Percentiles rank a stretch among this genome's conserved stretches.
phyloP scores from a whole-genome alignment of 2,113 vertebrate genomes.

The Tetrax tetrax region DNA sequence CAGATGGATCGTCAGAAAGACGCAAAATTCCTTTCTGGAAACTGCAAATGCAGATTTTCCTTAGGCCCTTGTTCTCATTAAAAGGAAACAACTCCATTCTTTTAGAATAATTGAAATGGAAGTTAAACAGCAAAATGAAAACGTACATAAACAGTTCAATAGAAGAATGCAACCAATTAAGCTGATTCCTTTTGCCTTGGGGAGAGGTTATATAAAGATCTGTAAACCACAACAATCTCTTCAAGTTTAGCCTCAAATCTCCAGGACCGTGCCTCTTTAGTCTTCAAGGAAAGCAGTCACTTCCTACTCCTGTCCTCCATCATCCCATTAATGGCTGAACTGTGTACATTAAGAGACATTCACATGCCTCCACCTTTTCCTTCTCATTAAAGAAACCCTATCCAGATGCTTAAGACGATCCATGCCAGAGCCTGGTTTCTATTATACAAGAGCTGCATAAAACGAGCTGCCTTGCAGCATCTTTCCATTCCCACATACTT shows the following conservation, averaged over 20 bases:
- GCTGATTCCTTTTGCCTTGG: not conserved
- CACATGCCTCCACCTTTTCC: not conserved
- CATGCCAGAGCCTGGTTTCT: not conserved
- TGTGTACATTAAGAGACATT: not conserved
- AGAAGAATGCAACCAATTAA: constrained; percentile 31
- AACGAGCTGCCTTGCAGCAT: not conserved
- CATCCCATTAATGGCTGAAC: not conserved
- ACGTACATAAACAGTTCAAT: not conserved
- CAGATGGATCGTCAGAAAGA: not conserved
- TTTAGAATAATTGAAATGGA: constrained; percentile 1
- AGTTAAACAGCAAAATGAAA: constrained; percentile 25
- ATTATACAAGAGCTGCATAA: not conserved
- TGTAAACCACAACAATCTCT: constrained; percentile 39
- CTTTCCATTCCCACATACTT: not conserved
- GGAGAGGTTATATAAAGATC: constrained; percentile 45
- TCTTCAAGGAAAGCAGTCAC: constrained; percentile 16
- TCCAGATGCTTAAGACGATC: constrained; percentile 22
- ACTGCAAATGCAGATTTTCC: constrained; percentile 2
- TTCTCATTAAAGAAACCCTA: constrained; percentile 22
- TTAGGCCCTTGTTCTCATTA: not conserved
- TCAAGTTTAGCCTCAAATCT: constrained; percentile 31
- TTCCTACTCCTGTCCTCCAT: not conserved
- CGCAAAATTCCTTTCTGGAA: not conserved
- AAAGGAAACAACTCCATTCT: not conserved
- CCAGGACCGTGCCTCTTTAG: not conserved